Base-by-base conservation (phyloP, 2,888 invertebrate species). In the Lobophora halterata region DNA sequence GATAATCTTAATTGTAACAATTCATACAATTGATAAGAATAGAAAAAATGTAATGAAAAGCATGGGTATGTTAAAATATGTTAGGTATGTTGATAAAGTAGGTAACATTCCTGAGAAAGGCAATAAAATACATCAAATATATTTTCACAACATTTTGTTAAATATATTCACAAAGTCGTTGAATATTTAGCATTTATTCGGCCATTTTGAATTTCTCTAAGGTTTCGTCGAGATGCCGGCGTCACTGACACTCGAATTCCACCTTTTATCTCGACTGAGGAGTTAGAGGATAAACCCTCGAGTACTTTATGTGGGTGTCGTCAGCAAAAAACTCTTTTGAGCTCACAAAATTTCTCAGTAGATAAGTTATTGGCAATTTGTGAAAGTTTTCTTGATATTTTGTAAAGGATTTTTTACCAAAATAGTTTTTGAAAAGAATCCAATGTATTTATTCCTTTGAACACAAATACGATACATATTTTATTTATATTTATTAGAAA, bases 201-300 rank as follows among this genome's bases (percentile, higher is more conserved):
- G 28, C 10, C 12, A 16, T 24, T 14, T 16, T 18, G 26, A 10
- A 31, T 18, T 12, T 20, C 13, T 14, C 8, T 17, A 25, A 26
- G 26, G 17, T 12, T 29, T 5, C 10, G 28, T 13, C 16, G 10
- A 26, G 13, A 19, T 2, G n/a, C 5, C 34, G 23, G 28, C 28
- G 36, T 16, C 29, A 19, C 10, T 33, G 25, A 16, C 27, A 36
- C 32, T 24, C 32, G 7, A 37, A 42, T 42, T 32, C 36, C 42
- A 37, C 36, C 42, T 42, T 42, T 42, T 42, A 37, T 42, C 36
- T 37, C 36, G 13, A 9, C 3, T 30, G 32, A 37, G n/a, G n/a
- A n/a, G n/a, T n/a, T n/a, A n/a, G n/a, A n/a, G n/a, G n/a, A n/a
- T n/a, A 37, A 32, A 42, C 26, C 32, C 36, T 18, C 17, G 19